Base-by-base conservation (phyloP, 2,113 vertebrate genomes). In the Lamprotornis superbus region DNA sequence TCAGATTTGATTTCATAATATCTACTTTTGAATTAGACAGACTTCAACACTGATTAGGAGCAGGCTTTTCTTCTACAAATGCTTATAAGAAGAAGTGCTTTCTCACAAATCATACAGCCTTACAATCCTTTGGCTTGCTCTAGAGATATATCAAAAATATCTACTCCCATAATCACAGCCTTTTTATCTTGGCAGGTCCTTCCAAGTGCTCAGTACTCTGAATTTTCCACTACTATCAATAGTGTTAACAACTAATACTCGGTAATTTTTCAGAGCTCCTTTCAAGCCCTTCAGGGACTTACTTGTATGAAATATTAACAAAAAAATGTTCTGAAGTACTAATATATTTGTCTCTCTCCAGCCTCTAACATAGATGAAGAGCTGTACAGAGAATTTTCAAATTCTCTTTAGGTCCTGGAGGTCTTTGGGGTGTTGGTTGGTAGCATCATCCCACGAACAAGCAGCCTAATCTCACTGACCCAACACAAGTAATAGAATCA, bases 251-350 rank as follows among this genome's bases (percentile, higher is more conserved):
- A 82, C 76, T 75, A 81, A 86, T 75, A 81, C 56, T 77, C 2
- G 0, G 68, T 89, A 86, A 94, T 93, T 90, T 94, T 76, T 89
- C 84, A 85, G 39, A 73, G 49, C 37, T 90, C 70, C 49, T 95
- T 92, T 91, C 87, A 88, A 83, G 75, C 79, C 50, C 93, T 93
- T 83, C 91, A 86, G 56, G 39, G 88, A 69, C 80, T 83, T 59
- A 57, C 30, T 87, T 23, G 12, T 65, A 92, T 78, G 91, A 92
- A 93, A 93, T 89, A 95, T 74, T 78, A 90, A 78, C 27, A 30
- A 52, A 83, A 94, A 88, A 92, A 27, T 13, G 56, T 83, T 81
- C 77, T 74, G 60, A 89, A 87, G 49, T 39, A 78, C 89, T 81
- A 90, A 92, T 70, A 92, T 52, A 84, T 91, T 85, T 94, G 59